phyloP scores from a whole-genome alignment of 2,888 invertebrate species.

The Sisyra terminalis region DNA sequence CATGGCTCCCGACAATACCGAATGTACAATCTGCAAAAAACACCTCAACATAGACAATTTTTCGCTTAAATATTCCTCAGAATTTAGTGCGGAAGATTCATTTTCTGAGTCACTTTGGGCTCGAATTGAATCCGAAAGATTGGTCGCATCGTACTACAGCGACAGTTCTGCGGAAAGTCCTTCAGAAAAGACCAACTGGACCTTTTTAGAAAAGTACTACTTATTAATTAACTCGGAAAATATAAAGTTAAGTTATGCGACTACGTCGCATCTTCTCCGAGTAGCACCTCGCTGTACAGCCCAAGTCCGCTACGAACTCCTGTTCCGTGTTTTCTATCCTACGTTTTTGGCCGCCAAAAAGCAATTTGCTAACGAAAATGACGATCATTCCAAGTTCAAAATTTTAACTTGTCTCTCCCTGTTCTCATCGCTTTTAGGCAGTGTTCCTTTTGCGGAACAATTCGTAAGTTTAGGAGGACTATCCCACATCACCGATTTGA shows the following conservation, averaged over 20 bases:
- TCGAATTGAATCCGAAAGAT: slow-evolving; percentile 25
- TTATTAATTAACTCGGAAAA: slow-evolving; percentile 29
- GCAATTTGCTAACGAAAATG: slow-evolving; percentile 28
- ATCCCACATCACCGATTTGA: slow-evolving; percentile 34
- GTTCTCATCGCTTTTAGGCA: slow-evolving; percentile 37
- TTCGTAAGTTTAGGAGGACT: slow-evolving; percentile 40
- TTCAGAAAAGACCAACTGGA: slow-evolving; percentile 31
- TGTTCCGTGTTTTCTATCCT: slow-evolving; percentile 42
- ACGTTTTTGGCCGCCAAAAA: slow-evolving; percentile 38
- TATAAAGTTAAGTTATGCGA: slow-evolving; percentile 30
- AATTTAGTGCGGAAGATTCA: slow-evolving; percentile 2
- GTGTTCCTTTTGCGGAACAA: slow-evolving; percentile 36
- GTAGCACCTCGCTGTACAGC: slow-evolving; percentile 36
- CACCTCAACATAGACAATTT: slow-evolving; percentile 7
- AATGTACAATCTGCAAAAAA: slow-evolving; percentile 29
- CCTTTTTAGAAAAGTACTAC: slow-evolving; percentile 38
- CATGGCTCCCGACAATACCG: slow-evolving; percentile 20
- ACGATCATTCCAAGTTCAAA: slow-evolving; percentile 36
- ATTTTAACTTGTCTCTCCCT: slow-evolving; percentile 41
- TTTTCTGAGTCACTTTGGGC: slow-evolving; percentile 1
- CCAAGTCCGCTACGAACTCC: slow-evolving; percentile 36
- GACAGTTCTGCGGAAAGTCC: slow-evolving; percentile 4
- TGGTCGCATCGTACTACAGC: slow-evolving; percentile 16
- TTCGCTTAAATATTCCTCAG: slow-evolving; percentile 7
- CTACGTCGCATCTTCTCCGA: slow-evolving; percentile 38